Percentiles rank a stretch among this genome's conserved stretches.
phyloP scores from a whole-genome alignment of 1,140 invertebrate species.

The Hermetia illucens region DNA sequence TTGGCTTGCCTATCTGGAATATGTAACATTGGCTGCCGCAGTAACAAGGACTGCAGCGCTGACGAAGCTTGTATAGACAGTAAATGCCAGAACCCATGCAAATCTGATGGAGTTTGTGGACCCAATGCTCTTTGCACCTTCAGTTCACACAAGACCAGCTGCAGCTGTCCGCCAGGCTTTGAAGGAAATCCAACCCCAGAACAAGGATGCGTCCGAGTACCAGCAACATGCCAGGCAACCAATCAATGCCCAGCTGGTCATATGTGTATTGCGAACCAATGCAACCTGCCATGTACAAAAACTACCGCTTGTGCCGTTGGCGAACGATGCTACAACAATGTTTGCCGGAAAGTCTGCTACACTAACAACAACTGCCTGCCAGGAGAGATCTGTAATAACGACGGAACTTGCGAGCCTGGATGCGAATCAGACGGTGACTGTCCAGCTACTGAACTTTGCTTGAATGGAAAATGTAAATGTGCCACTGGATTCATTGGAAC shows the following conservation, averaged over 20 bases:
- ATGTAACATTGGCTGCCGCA: slow-evolving; percentile 68
- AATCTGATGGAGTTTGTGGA: slow-evolving; percentile 59
- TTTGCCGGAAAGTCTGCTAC: slow-evolving; percentile 75
- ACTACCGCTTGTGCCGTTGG: slow-evolving; percentile 61
- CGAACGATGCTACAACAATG: slow-evolving; percentile 62
- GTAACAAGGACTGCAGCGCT: slow-evolving; percentile 60
- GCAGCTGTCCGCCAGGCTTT: slow-evolving; percentile 68
- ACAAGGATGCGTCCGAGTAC: slow-evolving; percentile 71
- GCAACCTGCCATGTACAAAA: slow-evolving; percentile 58
- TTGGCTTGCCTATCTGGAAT: slow-evolving; percentile 68
- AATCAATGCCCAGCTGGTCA: slow-evolving; percentile 57
- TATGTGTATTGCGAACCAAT: slow-evolving; percentile 56
- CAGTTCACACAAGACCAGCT: slow-evolving; percentile 51
- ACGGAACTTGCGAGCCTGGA: slow-evolving; percentile 65
- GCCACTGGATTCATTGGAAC: slow-evolving; percentile 50
- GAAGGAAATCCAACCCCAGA: slow-evolving; percentile 76
- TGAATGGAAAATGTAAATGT: slow-evolving; percentile 64
- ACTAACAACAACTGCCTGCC: slow-evolving; percentile 75
- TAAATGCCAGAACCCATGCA: slow-evolving; percentile 72
- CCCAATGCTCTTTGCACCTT: slow-evolving; percentile 69
- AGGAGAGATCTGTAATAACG: slow-evolving; percentile 70
- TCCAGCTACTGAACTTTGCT: slow-evolving; percentile 61
- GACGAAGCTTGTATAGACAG: slow-evolving; percentile 68
- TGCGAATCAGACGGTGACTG: slow-evolving; percentile 73
- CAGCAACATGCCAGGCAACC: slow-evolving; percentile 43